Base-by-base conservation (phyloP, 2,113 vertebrate genomes). In the Rhombomys opimus region DNA sequence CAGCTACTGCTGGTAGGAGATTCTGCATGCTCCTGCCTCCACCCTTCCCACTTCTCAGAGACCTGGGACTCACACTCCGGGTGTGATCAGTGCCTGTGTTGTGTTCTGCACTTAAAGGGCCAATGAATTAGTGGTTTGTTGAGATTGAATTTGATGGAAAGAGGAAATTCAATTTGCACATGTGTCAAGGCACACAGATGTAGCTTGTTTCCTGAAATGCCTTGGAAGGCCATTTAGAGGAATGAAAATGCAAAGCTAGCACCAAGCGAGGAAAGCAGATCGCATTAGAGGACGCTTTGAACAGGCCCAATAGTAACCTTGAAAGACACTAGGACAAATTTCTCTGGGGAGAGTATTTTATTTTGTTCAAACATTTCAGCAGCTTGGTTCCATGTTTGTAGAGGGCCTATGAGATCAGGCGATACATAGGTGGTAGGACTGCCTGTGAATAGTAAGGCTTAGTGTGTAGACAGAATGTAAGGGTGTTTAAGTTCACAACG, bases 391-490 rank as follows among this genome's bases (percentile, higher is more conserved):
- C 46, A 87, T 4, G 15, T 86, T 78, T 87, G 32, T 32, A 86
- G 57, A 95, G 61, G 35, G n/a, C 7, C 67, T 65, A 38, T 67
- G 12, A 65, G 63, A 30, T 23, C 89, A 87, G 61, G 68, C 32
- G 25, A 23, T 80, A n/a, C 41, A 41, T 41, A 41, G 23, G 61
- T 90, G 57, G 25, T 67, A 82, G 72, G 85, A 86, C 54, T 86
- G 6, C 20, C 35, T 85, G 59, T 70, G 95, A 41, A 41, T 41
- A 41, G 41, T 2, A 41, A 41, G 41, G 41, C 41, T 84, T 72
- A 38, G 72, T 38, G 46, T 50, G n/a, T 90, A 82, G 75, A 91
- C 77, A 84, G 94, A 97, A 94, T 93, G 67, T 75, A 96, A 95
- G 46, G 57, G 82, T 41, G 41, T 41, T 41, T 41, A 41, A 41